A percentile compares a stretch with the other conserved stretches of the same genome.
Evolutionary conservation across 1,140 invertebrate species (phyloP).

Genomic region (Caenorhabditis remanei): DNA sequence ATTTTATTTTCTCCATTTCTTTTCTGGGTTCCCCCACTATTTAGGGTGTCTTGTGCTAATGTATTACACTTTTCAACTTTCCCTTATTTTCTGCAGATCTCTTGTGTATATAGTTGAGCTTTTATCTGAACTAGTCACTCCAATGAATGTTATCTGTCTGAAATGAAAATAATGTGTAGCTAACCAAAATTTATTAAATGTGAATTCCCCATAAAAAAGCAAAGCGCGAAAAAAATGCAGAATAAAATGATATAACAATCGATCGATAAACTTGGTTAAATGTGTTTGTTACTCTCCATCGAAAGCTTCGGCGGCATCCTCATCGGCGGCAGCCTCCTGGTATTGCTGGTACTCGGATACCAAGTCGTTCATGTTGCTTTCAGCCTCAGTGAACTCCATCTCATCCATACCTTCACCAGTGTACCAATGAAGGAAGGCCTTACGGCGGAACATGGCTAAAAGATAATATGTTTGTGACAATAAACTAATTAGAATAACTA

Average conservation of each 20-base stretch:
- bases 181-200: conserved; percentile 16
- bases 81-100: not conserved
- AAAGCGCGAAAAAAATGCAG: conserved; percentile 5
- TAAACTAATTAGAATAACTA: conserved; percentile 8
- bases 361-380: conserved; percentile 86
- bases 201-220: conserved; percentile 38
- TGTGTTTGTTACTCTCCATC: conserved; percentile 32
- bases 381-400: conserved; percentile 83
- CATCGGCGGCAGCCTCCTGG: conserved; percentile 69
- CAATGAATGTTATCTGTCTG: not conserved
- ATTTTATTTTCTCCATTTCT: not conserved
- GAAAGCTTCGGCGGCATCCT: conserved; percentile 52
- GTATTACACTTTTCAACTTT: not conserved
- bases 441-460: conserved; percentile 88
- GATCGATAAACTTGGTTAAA: conserved; percentile 19
- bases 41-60: not conserved
- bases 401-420: conserved; percentile 81
- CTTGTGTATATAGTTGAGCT: conserved; percentile 9
- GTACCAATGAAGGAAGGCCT: conserved; percentile 92
- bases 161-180: not conserved
- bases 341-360: conserved; percentile 83
- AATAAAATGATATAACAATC: conserved; percentile 43
- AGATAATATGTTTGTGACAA: not conserved
- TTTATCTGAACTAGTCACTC: not conserved
- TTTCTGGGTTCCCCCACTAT: not conserved